These are phyloP conservation scores for Xiphias gladius DNA, from an alignment of 2,113 vertebrate genomes.

Conservation along the genomic window DNA sequence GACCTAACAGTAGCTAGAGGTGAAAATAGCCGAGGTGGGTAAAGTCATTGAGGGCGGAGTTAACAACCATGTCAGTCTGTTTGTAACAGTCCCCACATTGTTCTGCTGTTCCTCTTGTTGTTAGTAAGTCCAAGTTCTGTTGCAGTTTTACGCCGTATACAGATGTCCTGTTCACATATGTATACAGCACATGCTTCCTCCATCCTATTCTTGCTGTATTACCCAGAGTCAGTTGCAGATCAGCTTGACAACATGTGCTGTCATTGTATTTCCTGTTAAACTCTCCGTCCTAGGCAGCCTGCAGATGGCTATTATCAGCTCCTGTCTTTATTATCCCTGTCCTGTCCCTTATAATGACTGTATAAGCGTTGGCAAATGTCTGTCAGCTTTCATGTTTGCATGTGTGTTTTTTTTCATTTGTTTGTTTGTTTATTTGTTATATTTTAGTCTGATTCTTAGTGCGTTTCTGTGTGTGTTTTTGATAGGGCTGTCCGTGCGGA, in stretches of 20 bases:
- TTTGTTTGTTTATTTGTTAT: not conserved
- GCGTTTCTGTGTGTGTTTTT: conserved; percentile 20
- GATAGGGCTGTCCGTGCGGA: conserved; percentile 95
- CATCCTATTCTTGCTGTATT: conserved; percentile 62
- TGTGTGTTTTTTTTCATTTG: not conserved
- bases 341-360: conserved; percentile 24
- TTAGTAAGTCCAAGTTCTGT: conserved; percentile 61
- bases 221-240: conserved; percentile 47
- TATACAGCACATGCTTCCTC: conserved; percentile 63
- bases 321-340: conserved; percentile 55
- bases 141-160: conserved; percentile 53
- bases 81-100: conserved; percentile 61
- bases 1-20: conserved; percentile 85
- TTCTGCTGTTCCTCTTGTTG: conserved; percentile 64
- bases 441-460: conserved; percentile 1
- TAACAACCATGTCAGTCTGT: conserved; percentile 69
- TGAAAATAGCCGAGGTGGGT: conserved; percentile 87
- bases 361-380: conserved; percentile 22
- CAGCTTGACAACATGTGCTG: conserved; percentile 51
- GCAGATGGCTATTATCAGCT: conserved; percentile 53
- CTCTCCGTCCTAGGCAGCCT: conserved; percentile 40
- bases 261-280: conserved; percentile 54
- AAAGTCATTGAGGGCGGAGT: conserved; percentile 58
- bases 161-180: conserved; percentile 56
- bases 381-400: conserved; percentile 28